phyloP scores from a whole-genome alignment of 2,888 invertebrate genomes.

The Megastigmus dorsalis region DNA sequence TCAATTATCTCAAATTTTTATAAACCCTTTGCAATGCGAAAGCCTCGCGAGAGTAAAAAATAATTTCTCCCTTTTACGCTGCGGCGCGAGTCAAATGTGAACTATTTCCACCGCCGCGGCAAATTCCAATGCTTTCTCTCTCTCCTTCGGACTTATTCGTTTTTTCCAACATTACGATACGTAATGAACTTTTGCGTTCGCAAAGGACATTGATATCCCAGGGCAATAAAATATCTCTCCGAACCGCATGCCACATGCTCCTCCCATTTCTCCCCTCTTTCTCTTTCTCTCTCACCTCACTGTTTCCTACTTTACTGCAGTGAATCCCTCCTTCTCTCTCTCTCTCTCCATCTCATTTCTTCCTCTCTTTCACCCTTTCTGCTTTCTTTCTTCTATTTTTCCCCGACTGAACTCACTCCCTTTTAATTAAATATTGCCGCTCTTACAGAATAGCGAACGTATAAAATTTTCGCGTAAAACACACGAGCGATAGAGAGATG shows the following conservation, averaged over 20 bases:
- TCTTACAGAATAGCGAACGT: background rate
- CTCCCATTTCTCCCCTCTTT: constrained; percentile 23
- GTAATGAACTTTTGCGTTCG: constrained; percentile 49
- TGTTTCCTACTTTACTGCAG: no score
- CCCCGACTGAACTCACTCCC: background rate
- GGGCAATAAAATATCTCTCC: constrained; percentile 54
- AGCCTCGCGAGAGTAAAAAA: constrained; percentile 1
- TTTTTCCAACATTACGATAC: constrained; percentile 34
- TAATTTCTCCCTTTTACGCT: background rate
- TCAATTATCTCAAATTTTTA: constrained; percentile 10
- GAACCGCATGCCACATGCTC: constrained; percentile 43
- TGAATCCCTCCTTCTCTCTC: constrained; percentile 20
- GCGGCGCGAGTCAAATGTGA: constrained; percentile 4
- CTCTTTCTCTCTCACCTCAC: constrained; percentile 24
- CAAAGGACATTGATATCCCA: constrained; percentile 51
- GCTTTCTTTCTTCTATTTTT: constrained; percentile 9
- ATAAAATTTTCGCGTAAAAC: background rate
- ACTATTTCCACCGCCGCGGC: constrained; percentile 36
- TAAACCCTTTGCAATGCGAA: no score
- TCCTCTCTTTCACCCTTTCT: background rate
- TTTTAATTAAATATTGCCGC: constrained; percentile 35
- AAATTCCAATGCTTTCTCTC: constrained; percentile 34
- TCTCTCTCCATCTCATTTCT: background rate
- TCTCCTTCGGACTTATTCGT: background rate
- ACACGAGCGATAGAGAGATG: no score